Evolutionary conservation across 2,797 vertebrate genomes (phyloP).

Genomic region (Peromyscus aztecus): DNA sequence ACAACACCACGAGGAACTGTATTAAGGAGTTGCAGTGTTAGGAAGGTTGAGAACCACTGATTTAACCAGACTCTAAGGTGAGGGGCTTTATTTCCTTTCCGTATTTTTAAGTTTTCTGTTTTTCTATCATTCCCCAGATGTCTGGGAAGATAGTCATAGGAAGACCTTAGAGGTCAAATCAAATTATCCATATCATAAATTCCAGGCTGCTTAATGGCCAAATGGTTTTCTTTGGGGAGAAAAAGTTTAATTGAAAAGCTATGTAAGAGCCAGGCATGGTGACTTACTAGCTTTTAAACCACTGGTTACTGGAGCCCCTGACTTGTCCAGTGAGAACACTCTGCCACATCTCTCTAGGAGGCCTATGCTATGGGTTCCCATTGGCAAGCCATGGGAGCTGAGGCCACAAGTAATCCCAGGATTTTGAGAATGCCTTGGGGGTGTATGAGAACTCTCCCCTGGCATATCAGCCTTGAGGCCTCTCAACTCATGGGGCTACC

Average conservation of each 20-base stretch:
- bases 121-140: neutral
- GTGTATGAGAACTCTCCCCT: neutral
- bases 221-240: neutral
- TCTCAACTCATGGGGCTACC: neutral
- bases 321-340: neutral
- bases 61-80: neutral
- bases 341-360: fast-evolving
- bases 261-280: neutral
- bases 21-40: neutral
- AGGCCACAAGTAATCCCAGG: neutral
- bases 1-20: neutral
- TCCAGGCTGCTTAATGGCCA: neutral
- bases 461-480: neutral
- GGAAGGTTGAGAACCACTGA: neutral
- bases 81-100: neutral
- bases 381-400: neutral
- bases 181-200: neutral
- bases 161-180: neutral
- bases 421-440: neutral
- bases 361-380: fast-evolving
- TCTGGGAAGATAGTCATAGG: neutral
- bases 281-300: neutral
- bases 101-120: neutral
- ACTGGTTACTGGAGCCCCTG: neutral
- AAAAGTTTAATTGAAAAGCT: neutral